These are phyloP conservation scores for Psilopsiagon aymara DNA, from an alignment of 2,113 vertebrate genomes.

Conservation along the genomic window DNA sequence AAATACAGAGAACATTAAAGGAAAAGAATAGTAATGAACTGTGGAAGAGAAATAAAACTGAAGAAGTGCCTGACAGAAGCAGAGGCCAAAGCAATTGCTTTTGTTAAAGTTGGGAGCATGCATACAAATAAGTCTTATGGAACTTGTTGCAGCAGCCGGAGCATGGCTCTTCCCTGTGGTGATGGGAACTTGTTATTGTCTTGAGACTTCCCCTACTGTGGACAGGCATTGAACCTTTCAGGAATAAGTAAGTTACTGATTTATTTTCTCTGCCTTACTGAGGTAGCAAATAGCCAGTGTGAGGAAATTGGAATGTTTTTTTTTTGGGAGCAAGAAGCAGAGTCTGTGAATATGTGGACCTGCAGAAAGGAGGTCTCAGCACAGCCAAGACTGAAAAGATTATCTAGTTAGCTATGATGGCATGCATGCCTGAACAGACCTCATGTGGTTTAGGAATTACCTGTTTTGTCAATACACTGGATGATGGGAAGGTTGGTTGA, in stretches of 20 bases:
- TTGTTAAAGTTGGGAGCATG: neutral
- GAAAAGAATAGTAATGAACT: neutral
- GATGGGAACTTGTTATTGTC: neutral
- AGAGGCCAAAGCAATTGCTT: neutral
- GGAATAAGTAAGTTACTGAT: neutral
- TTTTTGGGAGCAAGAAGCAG: neutral
- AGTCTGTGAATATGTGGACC: neutral
- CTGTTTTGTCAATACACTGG: neutral
- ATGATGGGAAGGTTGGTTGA: neutral
- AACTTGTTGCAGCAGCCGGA: neutral
- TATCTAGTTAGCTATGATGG: neutral
- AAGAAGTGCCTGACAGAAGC: neutral
- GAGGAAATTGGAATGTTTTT: neutral
- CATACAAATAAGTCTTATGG: neutral
- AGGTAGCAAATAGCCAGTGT: neutral
- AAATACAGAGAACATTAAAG: neutral
- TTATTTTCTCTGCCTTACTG: neutral
- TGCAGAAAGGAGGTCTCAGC: neutral
- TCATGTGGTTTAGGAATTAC: fast-evolving
- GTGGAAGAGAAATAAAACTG: neutral
- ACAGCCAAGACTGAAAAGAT: neutral
- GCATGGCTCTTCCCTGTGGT: fast-evolving
- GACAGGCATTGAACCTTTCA: neutral
- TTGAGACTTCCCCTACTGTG: neutral
- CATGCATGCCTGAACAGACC: neutral